Evolutionary conservation across 2,888 invertebrate genomes (phyloP).

Genomic region (Cantharis rufa): DNA sequence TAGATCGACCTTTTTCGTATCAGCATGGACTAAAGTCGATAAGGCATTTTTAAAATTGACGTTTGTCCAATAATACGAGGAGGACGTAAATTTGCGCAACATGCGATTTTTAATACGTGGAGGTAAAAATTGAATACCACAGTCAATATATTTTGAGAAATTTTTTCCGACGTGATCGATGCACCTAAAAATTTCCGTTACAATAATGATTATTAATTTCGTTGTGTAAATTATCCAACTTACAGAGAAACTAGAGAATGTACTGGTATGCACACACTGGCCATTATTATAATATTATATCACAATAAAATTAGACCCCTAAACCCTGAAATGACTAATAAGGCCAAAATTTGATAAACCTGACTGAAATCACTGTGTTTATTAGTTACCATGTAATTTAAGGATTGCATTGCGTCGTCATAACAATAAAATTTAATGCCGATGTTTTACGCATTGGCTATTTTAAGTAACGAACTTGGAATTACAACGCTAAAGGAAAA

Average conservation of each 20-base stretch:
- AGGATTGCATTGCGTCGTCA: background rate
- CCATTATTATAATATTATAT: background rate
- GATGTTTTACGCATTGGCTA: background rate
- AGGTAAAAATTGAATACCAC: conserved; percentile 39
- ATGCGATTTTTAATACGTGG: conserved; percentile 44
- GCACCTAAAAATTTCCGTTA: conserved; percentile 28
- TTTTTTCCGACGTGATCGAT: conserved; percentile 41
- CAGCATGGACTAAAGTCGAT: conserved; percentile 40
- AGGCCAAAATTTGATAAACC: background rate
- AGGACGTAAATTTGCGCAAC: conserved; percentile 41
- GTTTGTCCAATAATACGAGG: conserved; percentile 39
- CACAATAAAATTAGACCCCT: background rate
- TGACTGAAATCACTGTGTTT: background rate
- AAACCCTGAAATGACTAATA: background rate
- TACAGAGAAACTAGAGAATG: conserved; percentile 19
- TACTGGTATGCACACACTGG: background rate
- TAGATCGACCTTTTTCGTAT: conserved; percentile 45
- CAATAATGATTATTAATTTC: background rate
- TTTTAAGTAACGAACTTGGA: background rate
- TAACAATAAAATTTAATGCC: background rate
- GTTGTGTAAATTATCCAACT: background rate
- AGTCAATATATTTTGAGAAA: conserved; percentile 32
- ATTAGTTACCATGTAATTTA: background rate
- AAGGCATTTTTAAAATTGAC: conserved; percentile 41
- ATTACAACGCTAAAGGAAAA: background rate